phyloP scores from a whole-genome alignment of 2,113 vertebrate genomes.

The Amphiprion percula region DNA sequence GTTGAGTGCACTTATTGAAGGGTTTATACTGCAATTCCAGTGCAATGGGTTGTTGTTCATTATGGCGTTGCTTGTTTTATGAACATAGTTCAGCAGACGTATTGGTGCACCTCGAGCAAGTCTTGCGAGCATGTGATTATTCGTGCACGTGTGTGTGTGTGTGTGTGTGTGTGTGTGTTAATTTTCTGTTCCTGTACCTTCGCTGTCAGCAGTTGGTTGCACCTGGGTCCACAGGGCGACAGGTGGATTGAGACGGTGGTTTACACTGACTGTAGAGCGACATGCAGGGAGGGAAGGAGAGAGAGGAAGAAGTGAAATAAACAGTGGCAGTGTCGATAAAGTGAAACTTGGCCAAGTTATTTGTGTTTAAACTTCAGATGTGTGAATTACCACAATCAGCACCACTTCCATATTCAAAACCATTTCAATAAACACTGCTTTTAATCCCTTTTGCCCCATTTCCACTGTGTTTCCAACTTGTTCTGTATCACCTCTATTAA shows the following conservation, averaged over 20 bases:
- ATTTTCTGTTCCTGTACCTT: slow-evolving; percentile 56
- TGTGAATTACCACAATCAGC: slow-evolving; percentile 49
- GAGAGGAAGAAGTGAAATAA: slow-evolving; percentile 66
- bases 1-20: slow-evolving; percentile 62
- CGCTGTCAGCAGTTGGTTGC: slow-evolving; percentile 51
- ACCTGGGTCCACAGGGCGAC: slow-evolving; percentile 67
- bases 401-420: slow-evolving; percentile 61
- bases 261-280: slow-evolving; percentile 54
- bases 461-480: not conserved
- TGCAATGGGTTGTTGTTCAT: slow-evolving; percentile 55
- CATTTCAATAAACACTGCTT: slow-evolving; percentile 14
- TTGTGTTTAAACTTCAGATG: slow-evolving; percentile 59
- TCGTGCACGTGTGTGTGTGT: not conserved
- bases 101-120: not conserved
- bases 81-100: slow-evolving; percentile 34
- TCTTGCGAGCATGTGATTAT: slow-evolving; percentile 2
- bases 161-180: slow-evolving; percentile 4
- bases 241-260: slow-evolving; percentile 63
- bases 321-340: slow-evolving; percentile 41
- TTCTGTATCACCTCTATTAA: slow-evolving; percentile 13
- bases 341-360: slow-evolving; percentile 61
- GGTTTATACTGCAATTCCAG: slow-evolving; percentile 53
- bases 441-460: not conserved
- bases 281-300: slow-evolving; percentile 12
- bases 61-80: slow-evolving; percentile 31